Evolutionary conservation across 2,797 vertebrate species (phyloP), one percentile per base, ranked within the genome.

Genomic region (Eulemur albifrons): DNA sequence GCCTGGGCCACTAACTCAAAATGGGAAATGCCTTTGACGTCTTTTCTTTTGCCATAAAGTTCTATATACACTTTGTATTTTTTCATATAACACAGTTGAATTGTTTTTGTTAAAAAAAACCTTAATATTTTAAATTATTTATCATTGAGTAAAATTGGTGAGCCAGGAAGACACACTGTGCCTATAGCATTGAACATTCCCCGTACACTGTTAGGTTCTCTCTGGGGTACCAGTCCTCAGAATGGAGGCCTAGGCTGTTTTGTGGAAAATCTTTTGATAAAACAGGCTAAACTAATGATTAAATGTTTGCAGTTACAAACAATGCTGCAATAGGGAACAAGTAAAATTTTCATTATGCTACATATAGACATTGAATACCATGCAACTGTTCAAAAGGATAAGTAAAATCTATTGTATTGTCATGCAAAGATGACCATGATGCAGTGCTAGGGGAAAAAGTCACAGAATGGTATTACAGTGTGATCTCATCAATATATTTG

Each of bases 81-180:
- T 35, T 86, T 61, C 30, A 20, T 59, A 59, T 35, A 93, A 69
- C 21, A 95, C 32, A 35, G 18, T 38, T 85, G 14, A 77, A 63
- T 48, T 83, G 5, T 61, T 91, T 76, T 85, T 25, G 72, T 65
- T 70, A 54, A 4, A 54, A 82, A 54, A 83, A 32, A 43, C 63
- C 12, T 88, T 83, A 77, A 45, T 79, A 84, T 80, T 93, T 83
- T 52, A 65, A 90, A 73, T 88, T 69, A n/a, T 50, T 79, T 88
- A 40, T 59, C 63, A 70, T 3, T 92, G 54, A 88, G 15, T 94
- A 88, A 81, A 92, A 89, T 54, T 17, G 20, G 70, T 73, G 45
- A 4, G 32, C 6, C 50, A 85, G 59, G 61, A 95, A 87, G 50
- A 87, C 6, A 82, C 50, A 69, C 18, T 4, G 38, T 25, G 59